Percentiles rank a stretch among this genome's conserved stretches.
These are phyloP conservation scores for Isaurus tuberculatus DNA, from an alignment of 92 coral and sea anemone species.

Conservation along the genomic window DNA sequence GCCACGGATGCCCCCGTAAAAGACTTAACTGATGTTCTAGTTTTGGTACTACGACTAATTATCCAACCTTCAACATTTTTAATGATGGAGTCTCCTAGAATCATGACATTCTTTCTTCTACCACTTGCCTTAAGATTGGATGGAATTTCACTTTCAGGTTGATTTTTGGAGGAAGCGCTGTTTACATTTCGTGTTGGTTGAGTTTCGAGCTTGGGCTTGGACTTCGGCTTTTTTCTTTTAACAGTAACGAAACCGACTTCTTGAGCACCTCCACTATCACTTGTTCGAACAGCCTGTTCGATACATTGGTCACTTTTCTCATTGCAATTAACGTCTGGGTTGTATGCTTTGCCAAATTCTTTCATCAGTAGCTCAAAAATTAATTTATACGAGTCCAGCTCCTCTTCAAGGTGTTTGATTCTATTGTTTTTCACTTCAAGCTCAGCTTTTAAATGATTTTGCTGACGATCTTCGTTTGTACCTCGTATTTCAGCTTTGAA, in stretches of 20 bases:
- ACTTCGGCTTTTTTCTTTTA: conserved; percentile 9
- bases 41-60: no score
- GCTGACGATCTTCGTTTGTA: conserved; percentile 17
- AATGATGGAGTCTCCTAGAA: no score
- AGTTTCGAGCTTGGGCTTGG: conserved; percentile 23
- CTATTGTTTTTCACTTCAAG: conserved; percentile 33
- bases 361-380: conserved; percentile 30
- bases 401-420: neutral
- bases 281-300: neutral
- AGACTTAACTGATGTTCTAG: no score
- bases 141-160: no score
- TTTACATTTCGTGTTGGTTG: neutral
- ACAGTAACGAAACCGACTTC: conserved; percentile 9
- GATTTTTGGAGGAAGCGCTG: neutral
- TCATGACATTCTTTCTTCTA: no score
- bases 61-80: no score
- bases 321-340: neutral
- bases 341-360: conserved; percentile 18
- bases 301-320: neutral
- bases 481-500: conserved; percentile 10
- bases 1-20: no score
- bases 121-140: no score
- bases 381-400: conserved; percentile 28
- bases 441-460: neutral
- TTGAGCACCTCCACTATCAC: neutral